phyloP scores from a whole-genome alignment of 2,797 vertebrate species.

The Melanotaenia pygmaea region DNA sequence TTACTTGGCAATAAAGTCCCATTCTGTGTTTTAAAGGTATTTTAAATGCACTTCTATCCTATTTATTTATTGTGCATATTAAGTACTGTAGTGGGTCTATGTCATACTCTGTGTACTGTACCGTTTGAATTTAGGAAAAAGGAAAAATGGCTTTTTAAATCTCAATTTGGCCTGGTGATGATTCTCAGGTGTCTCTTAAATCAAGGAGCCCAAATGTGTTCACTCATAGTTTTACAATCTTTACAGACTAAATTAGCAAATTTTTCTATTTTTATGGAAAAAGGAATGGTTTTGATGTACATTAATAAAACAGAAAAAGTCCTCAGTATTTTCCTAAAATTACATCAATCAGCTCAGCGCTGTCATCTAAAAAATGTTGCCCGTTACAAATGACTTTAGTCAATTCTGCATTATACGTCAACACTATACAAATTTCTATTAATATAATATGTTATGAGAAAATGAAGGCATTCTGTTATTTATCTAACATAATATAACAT shows the following conservation, averaged over 20 bases:
- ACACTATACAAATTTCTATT: not conserved
- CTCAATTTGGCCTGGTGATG: too few species aligned
- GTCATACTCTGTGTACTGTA: too few species aligned
- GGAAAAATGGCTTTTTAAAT: too few species aligned
- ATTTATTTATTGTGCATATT: not conserved
- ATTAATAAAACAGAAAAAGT: not conserved
- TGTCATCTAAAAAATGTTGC: not conserved
- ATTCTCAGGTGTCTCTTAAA: too few species aligned
- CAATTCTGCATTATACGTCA: not conserved
- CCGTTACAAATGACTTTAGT: not conserved
- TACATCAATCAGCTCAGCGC: not conserved
- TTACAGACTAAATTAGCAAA: too few species aligned
- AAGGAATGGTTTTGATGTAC: not conserved
- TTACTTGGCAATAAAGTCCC: too few species aligned
- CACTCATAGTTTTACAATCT: too few species aligned
- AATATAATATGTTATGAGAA: not conserved
- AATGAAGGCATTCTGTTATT: not conserved
- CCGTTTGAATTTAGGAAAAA: too few species aligned
- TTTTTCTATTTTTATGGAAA: not conserved
- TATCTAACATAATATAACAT: not conserved
- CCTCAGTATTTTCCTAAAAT: not conserved
- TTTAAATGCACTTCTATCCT: not conserved
- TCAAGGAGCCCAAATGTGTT: too few species aligned
- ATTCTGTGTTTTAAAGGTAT: not conserved
- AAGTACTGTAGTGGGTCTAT: not conserved